Evolutionary conservation across 2,113 vertebrate species (phyloP), one percentile per base, ranked within the genome.

Genomic region (Nesoenas mayeri): DNA sequence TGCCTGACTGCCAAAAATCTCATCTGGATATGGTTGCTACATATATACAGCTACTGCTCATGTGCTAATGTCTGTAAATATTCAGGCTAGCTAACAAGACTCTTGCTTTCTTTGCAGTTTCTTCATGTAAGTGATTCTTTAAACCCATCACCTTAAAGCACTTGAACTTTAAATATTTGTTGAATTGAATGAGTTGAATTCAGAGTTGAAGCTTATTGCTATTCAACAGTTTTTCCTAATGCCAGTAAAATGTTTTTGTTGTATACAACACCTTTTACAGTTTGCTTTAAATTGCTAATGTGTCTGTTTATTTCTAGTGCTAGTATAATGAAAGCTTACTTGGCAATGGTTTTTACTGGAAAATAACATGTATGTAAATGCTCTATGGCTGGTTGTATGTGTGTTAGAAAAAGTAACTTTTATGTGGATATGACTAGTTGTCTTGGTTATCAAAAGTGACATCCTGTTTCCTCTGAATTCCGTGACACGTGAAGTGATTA

Each of bases 261-360:
- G 36, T 85, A 60, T 91, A 67, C 86, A 93, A 95, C 72, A 93
- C 78, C 74, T 97, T 95, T 95, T 94, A 93, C 83, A 42, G 67
- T 96, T 94, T 91, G 79, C 82, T 95, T 91, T 89, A 85, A 80
- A 83, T 42, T 96, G 80, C 93, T 97, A 93, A 93, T 94, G 88
- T 73, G 78, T 51, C 96, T 97, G 75, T 88, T 92, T 89, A 95
- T 96, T 97, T 97, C 81, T 93, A 97, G 93, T 95, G 96, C 96
- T 93, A 97, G 95, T 97, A 95, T 96, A 97, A 96, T 95, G 96
- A 98, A 98, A 97, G 91, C 92, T 91, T 96, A 80, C 83, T 97
- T 98, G 96, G 92, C 93, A 88, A 31, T 93, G 88, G 6, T 86
- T 98, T 97, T 96, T 94, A 78, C 82, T 97, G 93, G 87, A 96